Evolutionary conservation across 2,888 invertebrate genomes (phyloP).

Genomic region (Synergus laeviventris): DNA sequence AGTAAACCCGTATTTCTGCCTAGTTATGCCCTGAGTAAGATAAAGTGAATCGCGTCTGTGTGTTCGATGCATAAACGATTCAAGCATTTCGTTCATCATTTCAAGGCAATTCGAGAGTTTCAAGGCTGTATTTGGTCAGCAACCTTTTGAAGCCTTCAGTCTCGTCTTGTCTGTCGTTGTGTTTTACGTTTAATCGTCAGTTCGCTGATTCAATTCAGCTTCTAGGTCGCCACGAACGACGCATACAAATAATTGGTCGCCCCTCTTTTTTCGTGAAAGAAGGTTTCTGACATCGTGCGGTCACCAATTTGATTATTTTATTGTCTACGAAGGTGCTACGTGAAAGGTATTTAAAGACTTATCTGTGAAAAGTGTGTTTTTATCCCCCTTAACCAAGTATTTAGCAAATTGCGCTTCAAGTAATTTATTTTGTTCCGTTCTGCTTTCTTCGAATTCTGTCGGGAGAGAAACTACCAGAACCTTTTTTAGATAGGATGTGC

Average conservation of each 20-base stretch:
- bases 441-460: background rate
- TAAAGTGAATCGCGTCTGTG: conserved; percentile 55
- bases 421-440: background rate
- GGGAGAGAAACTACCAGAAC: background rate
- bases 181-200: conserved; percentile 16
- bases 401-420: background rate
- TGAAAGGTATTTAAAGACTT: background rate
- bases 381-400: background rate
- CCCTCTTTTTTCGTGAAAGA: conserved; percentile 28
- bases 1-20: conserved; percentile 51
- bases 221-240: conserved; percentile 34
- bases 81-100: conserved; percentile 52
- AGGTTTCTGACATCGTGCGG: conserved; percentile 8
- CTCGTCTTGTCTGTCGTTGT: conserved; percentile 20
- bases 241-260: conserved; percentile 28
- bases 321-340: background rate
- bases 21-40: background rate
- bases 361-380: background rate
- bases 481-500: background rate
- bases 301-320: background rate
- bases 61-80: conserved; percentile 46
- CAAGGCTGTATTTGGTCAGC: conserved; percentile 64
- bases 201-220: conserved; percentile 16
- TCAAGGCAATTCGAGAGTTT: conserved; percentile 60
- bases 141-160: conserved; percentile 49